These are phyloP conservation scores for Bubo scandiacus DNA, from an alignment of 2,113 vertebrate genomes.

Conservation along the genomic window DNA sequence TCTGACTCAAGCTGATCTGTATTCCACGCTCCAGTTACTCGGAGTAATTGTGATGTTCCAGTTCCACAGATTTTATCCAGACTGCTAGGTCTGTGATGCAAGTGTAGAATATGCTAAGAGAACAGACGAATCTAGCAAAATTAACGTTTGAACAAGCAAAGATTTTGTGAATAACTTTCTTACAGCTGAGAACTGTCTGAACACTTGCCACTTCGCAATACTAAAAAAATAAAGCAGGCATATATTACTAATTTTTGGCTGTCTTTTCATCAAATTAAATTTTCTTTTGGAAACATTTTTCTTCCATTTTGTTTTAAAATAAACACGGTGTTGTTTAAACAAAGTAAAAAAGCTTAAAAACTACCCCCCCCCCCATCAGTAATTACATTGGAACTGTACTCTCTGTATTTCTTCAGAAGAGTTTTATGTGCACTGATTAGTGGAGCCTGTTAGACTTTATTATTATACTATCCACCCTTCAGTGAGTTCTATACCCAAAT, in stretches of 20 bases:
- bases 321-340: background rate
- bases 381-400: background rate
- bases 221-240: background rate
- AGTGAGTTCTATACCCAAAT: background rate
- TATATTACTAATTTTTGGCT: background rate
- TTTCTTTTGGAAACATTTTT: background rate
- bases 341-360: background rate
- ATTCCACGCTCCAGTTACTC: constrained; percentile 47
- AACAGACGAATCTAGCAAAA: background rate
- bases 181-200: background rate
- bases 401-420: background rate
- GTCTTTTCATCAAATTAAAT: background rate
- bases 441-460: too few species aligned
- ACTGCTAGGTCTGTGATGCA: background rate
- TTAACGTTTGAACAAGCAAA: background rate
- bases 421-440: background rate
- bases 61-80: background rate
- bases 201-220: background rate
- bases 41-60: background rate
- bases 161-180: background rate
- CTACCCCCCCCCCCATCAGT: too few species aligned
- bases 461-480: background rate
- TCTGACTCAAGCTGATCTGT: constrained; percentile 48
- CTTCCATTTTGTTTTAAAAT: background rate
- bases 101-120: background rate